phyloP scores from a whole-genome alignment of 92 coral and sea anemone species.

The Hydrozoanthus gracilis region DNA sequence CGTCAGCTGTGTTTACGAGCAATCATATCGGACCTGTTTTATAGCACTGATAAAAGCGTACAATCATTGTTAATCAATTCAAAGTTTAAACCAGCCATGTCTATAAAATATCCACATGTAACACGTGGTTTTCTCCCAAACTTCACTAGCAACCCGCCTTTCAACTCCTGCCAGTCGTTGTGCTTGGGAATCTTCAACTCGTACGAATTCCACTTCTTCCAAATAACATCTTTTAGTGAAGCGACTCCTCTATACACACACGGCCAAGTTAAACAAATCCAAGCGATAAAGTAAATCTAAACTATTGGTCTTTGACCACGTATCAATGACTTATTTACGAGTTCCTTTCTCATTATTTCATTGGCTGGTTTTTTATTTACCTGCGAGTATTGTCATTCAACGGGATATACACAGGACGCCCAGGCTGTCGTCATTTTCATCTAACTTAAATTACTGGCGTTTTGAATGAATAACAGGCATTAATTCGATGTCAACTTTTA shows the following conservation, averaged over 20 bases:
- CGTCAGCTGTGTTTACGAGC: background rate
- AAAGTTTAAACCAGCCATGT: slow-evolving; percentile 21
- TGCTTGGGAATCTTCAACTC: too few species aligned
- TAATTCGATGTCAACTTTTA: too few species aligned
- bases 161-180: background rate
- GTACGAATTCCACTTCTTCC: background rate
- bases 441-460: too few species aligned
- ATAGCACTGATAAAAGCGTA: background rate
- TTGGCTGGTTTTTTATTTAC: slow-evolving; percentile 29
- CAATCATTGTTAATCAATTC: slow-evolving; percentile 9
- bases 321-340: slow-evolving; percentile 31
- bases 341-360: slow-evolving; percentile 28
- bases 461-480: too few species aligned
- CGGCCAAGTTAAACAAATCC: background rate
- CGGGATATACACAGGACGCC: background rate
- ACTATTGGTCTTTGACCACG: slow-evolving; percentile 45
- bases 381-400: slow-evolving; percentile 6
- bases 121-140: slow-evolving; percentile 24
- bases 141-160: too few species aligned
- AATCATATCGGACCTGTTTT: background rate
- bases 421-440: background rate
- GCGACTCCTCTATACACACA: background rate
- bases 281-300: background rate
- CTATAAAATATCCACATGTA: slow-evolving; percentile 9
- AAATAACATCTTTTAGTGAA: slow-evolving; percentile 13